Base-by-base conservation (phyloP, 2,888 invertebrate species). In the Tachina lurida region DNA sequence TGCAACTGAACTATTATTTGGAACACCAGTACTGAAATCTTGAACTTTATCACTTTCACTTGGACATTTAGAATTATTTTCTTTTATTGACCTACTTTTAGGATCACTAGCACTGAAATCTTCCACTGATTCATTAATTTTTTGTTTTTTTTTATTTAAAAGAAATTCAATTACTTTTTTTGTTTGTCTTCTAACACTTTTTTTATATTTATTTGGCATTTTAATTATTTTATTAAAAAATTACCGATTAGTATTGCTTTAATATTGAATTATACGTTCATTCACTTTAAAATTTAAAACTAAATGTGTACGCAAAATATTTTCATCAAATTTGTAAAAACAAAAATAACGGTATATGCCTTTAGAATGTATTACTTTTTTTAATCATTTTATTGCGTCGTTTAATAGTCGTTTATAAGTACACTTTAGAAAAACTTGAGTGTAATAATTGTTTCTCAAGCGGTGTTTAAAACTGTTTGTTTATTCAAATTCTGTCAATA, bases 31-130 rank as follows among this genome's bases (percentile, higher is more conserved):
- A 63, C 63, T 63, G 17, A 63, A 63, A 63, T 63, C 63, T 63
- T 63, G 43, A 41, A 63, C 63, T 63, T 63, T 17, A 63, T 67
- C 63, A 45, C 17, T 63, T 63, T 63, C 63, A 63, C 63, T 63
- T 45, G 63, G 63, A 63, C 41, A 45, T 63, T 63, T 45, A 45
- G 12, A 63, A 63, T 63, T 63, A 63, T 63, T 63, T 63, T 43
- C 63, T 43, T 63, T 63, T 45, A 63, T 45, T n/a, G n/a, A n/a
- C n/a, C n/a, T 54, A 4, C 47, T 47, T 47, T 4, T 13, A 13
- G 13, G 47, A 47, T 3, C 47, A 3, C 47, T 47, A 47, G 47
- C 47, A 47, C 47, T 47, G 47, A 47, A 47, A 47, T 13, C 47
- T 47, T 47, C 47, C 47, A 47, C 47, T 13, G 47, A 47, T 13